Conservation (phyloP, 2,797 vertebrate species). For the Avahi laniger region DNA sequence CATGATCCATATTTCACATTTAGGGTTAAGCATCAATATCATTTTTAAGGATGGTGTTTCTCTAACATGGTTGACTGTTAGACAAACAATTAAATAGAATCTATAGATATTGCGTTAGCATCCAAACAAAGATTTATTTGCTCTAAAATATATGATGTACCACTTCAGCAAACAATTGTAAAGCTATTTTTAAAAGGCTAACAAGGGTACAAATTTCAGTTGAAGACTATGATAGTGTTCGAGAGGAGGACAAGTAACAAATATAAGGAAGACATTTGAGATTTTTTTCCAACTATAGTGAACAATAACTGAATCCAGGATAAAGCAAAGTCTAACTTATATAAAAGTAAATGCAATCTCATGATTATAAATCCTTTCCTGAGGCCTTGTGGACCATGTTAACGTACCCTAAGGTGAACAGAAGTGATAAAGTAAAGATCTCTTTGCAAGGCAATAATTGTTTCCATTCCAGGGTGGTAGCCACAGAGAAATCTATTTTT, state of each 20-base stretch:
- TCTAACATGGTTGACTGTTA: background rate
- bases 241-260: background rate
- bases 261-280: background rate
- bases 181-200: constrained; percentile 6
- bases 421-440: constrained; percentile 58
- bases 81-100: background rate
- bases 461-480: constrained; percentile 22
- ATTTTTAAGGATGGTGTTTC: background rate
- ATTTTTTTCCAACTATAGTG: background rate
- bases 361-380: constrained; percentile 46
- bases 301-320: background rate
- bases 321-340: constrained; percentile 38
- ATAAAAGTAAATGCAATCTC: constrained; percentile 59
- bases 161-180: background rate
- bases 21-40: background rate
- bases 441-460: constrained; percentile 46
- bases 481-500: constrained; percentile 56
- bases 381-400: background rate
- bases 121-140: background rate
- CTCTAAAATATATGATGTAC: background rate
- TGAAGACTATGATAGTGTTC: background rate
- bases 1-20: background rate
- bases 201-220: background rate
- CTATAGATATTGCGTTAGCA: background rate
- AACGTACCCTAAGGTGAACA: constrained; percentile 41